Conservation (phyloP, 2,113 vertebrate species). For the Sylvia atricapilla region DNA sequence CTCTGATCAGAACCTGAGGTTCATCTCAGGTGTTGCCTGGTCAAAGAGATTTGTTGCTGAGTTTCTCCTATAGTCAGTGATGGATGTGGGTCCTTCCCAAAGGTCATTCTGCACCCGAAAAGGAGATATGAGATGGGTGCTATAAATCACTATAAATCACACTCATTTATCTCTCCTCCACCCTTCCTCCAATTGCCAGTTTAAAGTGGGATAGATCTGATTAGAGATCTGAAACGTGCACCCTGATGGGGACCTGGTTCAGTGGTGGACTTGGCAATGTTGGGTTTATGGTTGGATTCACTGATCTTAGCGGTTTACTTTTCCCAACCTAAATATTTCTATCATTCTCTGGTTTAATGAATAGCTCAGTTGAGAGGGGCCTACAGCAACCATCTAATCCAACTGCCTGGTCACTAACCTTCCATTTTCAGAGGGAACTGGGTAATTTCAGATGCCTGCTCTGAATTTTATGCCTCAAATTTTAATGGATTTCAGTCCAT, state of each 20-base stretch:
- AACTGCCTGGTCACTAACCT: neutral
- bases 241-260: neutral
- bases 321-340: neutral
- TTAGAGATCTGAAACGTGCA: neutral
- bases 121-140: neutral
- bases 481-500: neutral
- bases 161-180: rapidly evolving
- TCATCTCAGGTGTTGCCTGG: neutral
- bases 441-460: neutral
- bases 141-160: neutral
- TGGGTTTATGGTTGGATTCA: neutral
- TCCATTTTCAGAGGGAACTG: neutral
- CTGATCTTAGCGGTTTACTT: neutral
- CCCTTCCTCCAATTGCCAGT: neutral
- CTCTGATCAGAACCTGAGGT: neutral
- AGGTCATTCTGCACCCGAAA: neutral
- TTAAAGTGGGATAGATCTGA: neutral
- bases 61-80: neutral
- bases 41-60: neutral
- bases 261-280: neutral
- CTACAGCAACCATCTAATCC: rapidly evolving
- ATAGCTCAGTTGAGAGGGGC: neutral
- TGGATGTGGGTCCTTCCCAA: neutral
- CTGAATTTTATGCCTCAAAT: neutral
- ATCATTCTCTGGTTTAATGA: neutral